A percentile compares a stretch with the other conserved stretches of the same genome.
Evolutionary conservation across 2,113 vertebrate genomes (phyloP).

Genomic region (Otolemur garnettii): DNA sequence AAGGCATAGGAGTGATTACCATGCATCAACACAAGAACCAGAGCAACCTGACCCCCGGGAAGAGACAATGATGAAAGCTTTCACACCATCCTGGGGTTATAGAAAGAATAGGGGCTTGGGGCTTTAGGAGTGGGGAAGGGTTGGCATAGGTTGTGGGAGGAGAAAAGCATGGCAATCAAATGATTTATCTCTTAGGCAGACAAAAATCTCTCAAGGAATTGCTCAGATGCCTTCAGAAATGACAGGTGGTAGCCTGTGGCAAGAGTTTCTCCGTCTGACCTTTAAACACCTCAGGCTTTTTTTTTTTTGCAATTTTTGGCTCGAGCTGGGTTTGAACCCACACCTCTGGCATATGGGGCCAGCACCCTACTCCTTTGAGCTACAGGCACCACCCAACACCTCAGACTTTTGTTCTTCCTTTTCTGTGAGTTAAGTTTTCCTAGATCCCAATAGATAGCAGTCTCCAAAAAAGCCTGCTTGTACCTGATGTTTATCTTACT

Average conservation of each 20-base stretch:
- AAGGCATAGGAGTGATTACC: not conserved
- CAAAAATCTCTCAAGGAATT: not conserved
- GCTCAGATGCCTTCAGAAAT: not conserved
- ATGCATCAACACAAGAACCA: not conserved
- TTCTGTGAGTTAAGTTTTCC: not conserved
- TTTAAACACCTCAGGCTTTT: not conserved
- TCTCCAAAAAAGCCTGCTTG: not conserved
- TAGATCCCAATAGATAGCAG: not conserved
- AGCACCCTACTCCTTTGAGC: no score
- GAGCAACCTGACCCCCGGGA: not conserved
- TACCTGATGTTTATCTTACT: not conserved
- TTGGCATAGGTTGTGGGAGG: not conserved
- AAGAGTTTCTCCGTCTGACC: not conserved
- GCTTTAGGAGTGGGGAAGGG: not conserved
- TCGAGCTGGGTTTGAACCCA: no score
- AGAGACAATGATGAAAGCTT: not conserved
- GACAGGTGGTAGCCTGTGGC: not conserved
- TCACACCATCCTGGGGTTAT: not conserved
- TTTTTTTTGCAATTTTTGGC: no score
- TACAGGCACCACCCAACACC: not conserved
- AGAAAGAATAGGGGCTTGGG: not conserved
- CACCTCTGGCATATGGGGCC: no score
- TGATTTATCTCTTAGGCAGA: not conserved
- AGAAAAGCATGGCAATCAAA: not conserved
- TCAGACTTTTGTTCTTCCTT: not conserved